phyloP scores from a whole-genome alignment of 2,113 vertebrate genomes.

The Gopherus evgoodei region DNA sequence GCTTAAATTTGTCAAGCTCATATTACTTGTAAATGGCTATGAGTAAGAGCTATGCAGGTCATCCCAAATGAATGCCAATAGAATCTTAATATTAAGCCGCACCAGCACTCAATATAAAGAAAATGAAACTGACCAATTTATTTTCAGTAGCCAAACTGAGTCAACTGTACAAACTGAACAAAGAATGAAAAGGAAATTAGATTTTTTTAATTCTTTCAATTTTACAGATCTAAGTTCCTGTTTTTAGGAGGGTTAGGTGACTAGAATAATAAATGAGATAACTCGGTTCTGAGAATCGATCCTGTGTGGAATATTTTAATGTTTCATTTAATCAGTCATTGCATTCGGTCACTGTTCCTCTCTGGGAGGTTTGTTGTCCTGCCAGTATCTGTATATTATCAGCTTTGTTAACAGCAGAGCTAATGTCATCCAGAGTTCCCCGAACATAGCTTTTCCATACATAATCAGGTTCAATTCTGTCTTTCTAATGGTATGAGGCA shows the following conservation, averaged over 20 bases:
- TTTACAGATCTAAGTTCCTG: not conserved
- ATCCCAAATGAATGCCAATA: not conserved
- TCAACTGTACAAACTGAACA: not conserved
- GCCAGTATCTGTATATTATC: not conserved
- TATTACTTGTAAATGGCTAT: not conserved
- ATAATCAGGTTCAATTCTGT: not conserved
- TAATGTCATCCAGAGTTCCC: not conserved
- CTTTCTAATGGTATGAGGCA: not conserved
- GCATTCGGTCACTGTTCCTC: not conserved
- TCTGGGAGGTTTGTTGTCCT: not conserved
- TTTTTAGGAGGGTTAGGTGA: not conserved
- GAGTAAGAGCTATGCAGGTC: not conserved
- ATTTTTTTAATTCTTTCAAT: not conserved
- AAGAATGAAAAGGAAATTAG: not conserved
- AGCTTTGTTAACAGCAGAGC: not conserved
- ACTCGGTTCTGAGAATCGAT: not conserved
- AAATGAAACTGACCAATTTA: not conserved
- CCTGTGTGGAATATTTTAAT: not conserved
- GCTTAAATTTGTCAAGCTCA: not conserved
- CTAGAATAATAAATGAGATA: not conserved
- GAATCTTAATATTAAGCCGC: not conserved
- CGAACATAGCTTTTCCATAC: conserved; percentile 21
- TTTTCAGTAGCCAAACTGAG: not conserved
- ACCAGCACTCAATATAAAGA: accelerated
- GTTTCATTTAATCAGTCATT: accelerated